Evolutionary conservation across 2,113 vertebrate genomes (phyloP), one percentile per base, ranked within the genome.

Genomic region (Gulo gulo): DNA sequence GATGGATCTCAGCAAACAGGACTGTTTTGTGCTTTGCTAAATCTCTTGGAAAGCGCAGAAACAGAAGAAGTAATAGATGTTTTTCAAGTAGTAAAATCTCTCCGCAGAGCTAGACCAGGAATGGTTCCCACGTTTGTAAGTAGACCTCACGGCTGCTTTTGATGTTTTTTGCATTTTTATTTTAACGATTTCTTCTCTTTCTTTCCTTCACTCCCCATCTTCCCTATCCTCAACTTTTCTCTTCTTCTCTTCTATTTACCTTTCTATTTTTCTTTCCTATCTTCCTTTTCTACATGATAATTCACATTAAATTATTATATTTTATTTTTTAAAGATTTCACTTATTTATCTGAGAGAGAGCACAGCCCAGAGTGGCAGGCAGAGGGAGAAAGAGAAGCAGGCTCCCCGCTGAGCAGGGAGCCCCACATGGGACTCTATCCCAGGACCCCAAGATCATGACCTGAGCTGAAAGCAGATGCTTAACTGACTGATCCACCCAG

Each of bases 21-120:
- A 45, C 61, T 99, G 0, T 99, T 99, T 97, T 99, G 99, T 79
- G 99, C 99, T 39, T 98, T 99, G 98, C 99, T 99, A 98, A 99
- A 99, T 91, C 98, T 99, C 65, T 95, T 99, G 98, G 99, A 99
- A 98, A 99, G 99, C 55, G 99, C 99, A n/a, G 98, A 99, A 88
- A 99, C 88, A 4, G 99, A 99, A 98, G 99, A 99, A 81, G 98
- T 99, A 88, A 96, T 99, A 59, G 99, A 99, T 93, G 98, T 99
- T 97, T 99, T 99, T 98, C 99, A 99, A 97, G 99, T 99, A 65
- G 99, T 98, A 57, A 99, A 99, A 98, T 97, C 98, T 76, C 98
- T 99, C 59, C 99, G 99, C 74, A 99, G 99, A 96, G 98, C 99
- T 55, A 98, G 99, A 71, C 98, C 99, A 47, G 99, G 98, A 92